These are phyloP conservation scores for Pterocles burchelli DNA, from an alignment of 2,113 vertebrate genomes.

Conservation along the genomic window DNA sequence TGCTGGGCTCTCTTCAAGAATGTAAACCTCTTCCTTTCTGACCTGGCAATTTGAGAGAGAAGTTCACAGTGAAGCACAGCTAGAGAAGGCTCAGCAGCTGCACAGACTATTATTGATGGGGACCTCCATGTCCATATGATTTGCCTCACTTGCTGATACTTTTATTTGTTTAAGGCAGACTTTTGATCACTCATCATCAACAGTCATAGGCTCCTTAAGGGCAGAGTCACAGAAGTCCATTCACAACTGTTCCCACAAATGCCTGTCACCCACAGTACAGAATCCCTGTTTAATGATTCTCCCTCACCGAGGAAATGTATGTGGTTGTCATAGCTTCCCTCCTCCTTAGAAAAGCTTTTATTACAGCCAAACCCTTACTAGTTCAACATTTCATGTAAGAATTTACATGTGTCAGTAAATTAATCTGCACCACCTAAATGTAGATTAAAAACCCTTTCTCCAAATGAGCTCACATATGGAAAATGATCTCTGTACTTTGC, in stretches of 20 bases:
- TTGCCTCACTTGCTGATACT: not conserved
- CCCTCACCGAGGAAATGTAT: not conserved
- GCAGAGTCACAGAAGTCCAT: not conserved
- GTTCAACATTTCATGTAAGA: conserved; percentile 9
- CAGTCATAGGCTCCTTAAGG: not conserved
- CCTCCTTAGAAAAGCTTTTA: conserved; percentile 5
- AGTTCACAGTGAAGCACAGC: not conserved
- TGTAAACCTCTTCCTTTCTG: not conserved
- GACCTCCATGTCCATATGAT: not conserved
- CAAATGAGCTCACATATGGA: not conserved
- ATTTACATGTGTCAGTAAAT: conserved; percentile 35
- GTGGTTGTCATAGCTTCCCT: not conserved
- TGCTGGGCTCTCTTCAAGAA: not conserved
- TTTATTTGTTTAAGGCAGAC: not conserved
- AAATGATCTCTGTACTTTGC: conserved; percentile 3
- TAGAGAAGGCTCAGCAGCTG: not conserved
- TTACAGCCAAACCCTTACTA: not conserved
- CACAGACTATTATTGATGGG: not conserved
- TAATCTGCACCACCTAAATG: conserved; percentile 2
- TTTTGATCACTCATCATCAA: not conserved
- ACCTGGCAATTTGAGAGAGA: not conserved
- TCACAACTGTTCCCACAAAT: not conserved
- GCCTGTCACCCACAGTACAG: not conserved
- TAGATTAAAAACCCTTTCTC: not conserved
- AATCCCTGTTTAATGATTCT: not conserved